A percentile compares a stretch with the other conserved stretches of the same genome.
Conservation (phyloP, 2,797 vertebrate genomes). For the Aldrovandia affinis region DNA sequence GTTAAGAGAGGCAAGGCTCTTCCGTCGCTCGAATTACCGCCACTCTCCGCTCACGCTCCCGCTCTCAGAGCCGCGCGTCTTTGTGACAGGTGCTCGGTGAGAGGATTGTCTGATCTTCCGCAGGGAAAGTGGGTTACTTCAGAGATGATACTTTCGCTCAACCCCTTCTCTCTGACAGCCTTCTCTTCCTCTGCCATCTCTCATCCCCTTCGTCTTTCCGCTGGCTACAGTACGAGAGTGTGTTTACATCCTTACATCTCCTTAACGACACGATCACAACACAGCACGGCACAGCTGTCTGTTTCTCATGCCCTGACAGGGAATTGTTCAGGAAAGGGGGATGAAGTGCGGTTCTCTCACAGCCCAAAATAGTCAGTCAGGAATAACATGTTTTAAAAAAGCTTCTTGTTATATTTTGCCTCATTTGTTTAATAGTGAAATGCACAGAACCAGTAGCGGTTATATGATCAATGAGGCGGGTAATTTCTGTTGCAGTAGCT, state of each 20-base stretch:
- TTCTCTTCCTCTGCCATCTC: not conserved
- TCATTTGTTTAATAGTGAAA: not conserved
- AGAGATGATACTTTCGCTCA: slow-evolving; percentile 36
- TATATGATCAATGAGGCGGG: too few species aligned
- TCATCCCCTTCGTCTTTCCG: not conserved
- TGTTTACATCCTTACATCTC: not conserved
- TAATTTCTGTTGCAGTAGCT: too few species aligned
- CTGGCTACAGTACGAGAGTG: not conserved
- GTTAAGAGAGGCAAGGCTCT: not conserved
- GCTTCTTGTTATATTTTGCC: too few species aligned
- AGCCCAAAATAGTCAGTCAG: not conserved
- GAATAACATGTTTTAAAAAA: not conserved
- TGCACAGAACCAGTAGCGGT: too few species aligned
- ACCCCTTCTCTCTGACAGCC: slow-evolving; percentile 21
- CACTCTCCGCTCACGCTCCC: not conserved
- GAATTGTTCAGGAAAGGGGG: not conserved
- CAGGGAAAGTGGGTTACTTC: slow-evolving; percentile 30
- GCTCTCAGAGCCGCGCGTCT: slow-evolving; percentile 12
- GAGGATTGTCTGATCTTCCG: slow-evolving; percentile 31
- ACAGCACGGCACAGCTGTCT: not conserved
- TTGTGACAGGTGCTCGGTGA: slow-evolving; percentile 22
- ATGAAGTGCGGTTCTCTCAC: not conserved
- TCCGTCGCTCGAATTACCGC: slow-evolving; percentile 11
- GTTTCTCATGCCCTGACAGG: not conserved
- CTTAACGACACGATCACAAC: not conserved